Base-by-base conservation (phyloP, 2,888 invertebrate genomes). In the Apotomis betuletana region DNA sequence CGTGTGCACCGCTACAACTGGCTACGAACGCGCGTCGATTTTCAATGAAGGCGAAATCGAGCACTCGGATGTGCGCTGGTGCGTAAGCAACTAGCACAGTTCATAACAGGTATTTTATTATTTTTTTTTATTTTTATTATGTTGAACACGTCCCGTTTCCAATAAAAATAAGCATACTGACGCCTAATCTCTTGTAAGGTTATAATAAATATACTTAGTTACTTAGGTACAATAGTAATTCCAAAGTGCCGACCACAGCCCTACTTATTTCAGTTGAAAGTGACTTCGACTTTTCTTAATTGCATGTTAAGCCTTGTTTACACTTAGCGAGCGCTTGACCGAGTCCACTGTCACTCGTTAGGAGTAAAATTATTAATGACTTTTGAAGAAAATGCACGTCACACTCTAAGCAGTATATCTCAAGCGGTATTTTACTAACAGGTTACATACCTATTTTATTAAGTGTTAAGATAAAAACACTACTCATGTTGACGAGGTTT, bases 271-370 rank as follows among this genome's bases (percentile, higher is more conserved):
- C 8, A 9, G 12, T 9, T 49, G 5, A 10, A 52, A 60, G 54
- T 65, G 64, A 70, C 46, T 60, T 54, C 46, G 27, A 70, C 52
- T 60, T 70, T 65, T 59, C n/a, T 46, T 55, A 44, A 70, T 70
- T 59, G 54, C 46, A 55, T 55, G 70, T 55, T 36, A 65, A 52
- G 60, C 46, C 49, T 1, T 3, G 52, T 63, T 63, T 63, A 41
- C 63, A 63, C 63, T 9, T 13, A 41, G 52, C 8, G 12, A 51
- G 51, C 36, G 27, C 15, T 15, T 51, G n/a, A 36, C 59, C n/a
- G 36, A 51, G n/a, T 12, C 5, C n/a, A 13, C 41, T 59, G 3
- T 49, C n/a, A 36, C 51, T 6, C 46, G 15, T 0, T 15, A 49
- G 27, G 13, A 5, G 9, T 6, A 4, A 13, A 13, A 10, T 51